Percentiles rank a stretch among this genome's conserved stretches.
These are phyloP conservation scores for Copsychus sechellarum DNA, from an alignment of 2,113 vertebrate species.

Conservation along the genomic window DNA sequence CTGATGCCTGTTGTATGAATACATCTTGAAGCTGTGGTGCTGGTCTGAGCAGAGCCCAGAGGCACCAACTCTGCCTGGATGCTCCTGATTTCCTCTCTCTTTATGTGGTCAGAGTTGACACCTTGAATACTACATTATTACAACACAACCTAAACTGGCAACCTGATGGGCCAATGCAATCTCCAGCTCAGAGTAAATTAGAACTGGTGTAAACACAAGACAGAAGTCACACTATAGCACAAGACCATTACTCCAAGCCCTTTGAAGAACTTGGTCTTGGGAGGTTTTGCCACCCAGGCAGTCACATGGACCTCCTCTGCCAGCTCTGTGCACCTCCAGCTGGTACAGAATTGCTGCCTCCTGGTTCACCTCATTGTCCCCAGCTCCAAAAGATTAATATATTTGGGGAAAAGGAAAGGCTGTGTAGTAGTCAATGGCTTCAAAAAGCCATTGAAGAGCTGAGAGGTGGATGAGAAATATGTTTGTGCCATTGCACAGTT, in stretches of 20 bases:
- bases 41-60: background rate
- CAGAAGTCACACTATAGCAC: background rate
- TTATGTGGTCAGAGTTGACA: background rate
- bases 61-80: accelerated
- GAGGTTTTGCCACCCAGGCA: background rate
- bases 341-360: background rate
- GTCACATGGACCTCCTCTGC: accelerated
- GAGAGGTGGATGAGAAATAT: background rate
- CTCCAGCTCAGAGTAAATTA: background rate
- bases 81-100: background rate
- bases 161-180: background rate
- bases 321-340: background rate
- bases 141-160: background rate
- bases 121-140: accelerated
- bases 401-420: background rate
- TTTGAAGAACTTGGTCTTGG: background rate
- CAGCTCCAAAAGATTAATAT: background rate
- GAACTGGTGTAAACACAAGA: background rate
- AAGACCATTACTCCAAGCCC: background rate
- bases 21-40: background rate
- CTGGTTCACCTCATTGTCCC: background rate
- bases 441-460: background rate
- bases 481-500: background rate
- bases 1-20: background rate
- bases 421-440: background rate